Percentiles rank a stretch among this genome's conserved stretches.
These are phyloP conservation scores for Leptinotarsa juncta DNA, from an alignment of 2,888 invertebrate genomes.

Conservation along the genomic window DNA sequence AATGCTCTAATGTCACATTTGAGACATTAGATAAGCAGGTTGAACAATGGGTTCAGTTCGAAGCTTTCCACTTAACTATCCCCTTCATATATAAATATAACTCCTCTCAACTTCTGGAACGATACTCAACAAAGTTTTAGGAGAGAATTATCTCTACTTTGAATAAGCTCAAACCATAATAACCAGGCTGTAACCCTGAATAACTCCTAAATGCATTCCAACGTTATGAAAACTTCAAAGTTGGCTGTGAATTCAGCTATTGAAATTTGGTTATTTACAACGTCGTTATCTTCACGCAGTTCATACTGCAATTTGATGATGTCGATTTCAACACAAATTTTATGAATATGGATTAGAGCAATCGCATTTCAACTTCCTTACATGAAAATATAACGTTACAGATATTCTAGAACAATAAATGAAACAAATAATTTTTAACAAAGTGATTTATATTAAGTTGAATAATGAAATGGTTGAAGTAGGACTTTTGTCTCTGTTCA, in stretches of 20 bases:
- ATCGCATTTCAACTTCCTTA: too few relatives aligned
- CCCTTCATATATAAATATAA: constrained; percentile 7
- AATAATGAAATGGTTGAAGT: too few relatives aligned
- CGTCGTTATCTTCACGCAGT: not conserved
- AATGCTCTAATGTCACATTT: not conserved
- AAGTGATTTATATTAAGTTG: too few relatives aligned
- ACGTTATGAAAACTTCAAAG: constrained; percentile 20
- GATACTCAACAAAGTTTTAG: constrained; percentile 7
- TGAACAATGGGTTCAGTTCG: not conserved
- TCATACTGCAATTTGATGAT: not conserved
- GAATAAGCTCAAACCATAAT: constrained; percentile 20
- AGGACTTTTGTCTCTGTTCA: too few relatives aligned
- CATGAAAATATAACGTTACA: too few relatives aligned
- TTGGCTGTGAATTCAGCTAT: constrained; percentile 19
- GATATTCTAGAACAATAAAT: too few relatives aligned
- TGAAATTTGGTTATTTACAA: constrained; percentile 24
- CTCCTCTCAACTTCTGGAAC: not conserved
- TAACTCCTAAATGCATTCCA: constrained; percentile 22
- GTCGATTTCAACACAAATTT: not conserved
- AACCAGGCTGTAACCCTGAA: constrained; percentile 12
- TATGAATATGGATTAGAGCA: too few relatives aligned
- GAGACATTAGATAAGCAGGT: not conserved
- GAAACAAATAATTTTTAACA: too few relatives aligned
- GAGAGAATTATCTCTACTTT: not conserved
- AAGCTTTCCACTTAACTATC: not conserved